Evolutionary conservation across 2,113 vertebrate genomes (phyloP).

Genomic region (Phrynosoma platyrhinos): DNA sequence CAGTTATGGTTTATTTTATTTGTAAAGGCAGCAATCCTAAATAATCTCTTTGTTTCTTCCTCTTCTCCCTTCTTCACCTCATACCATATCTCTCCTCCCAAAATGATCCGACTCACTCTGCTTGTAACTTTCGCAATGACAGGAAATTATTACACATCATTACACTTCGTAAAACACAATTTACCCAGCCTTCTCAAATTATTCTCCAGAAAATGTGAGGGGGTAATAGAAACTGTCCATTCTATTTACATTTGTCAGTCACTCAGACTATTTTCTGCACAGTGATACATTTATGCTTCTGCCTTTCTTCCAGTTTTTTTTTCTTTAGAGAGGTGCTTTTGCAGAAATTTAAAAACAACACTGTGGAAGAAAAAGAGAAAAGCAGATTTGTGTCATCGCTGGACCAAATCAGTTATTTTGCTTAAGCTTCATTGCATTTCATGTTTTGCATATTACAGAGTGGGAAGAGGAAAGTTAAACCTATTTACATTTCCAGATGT

Average conservation of each 20-base stretch:
- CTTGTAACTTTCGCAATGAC: slow-evolving; percentile 82
- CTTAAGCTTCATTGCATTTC: slow-evolving; percentile 43
- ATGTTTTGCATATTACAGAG: slow-evolving; percentile 5
- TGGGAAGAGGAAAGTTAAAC: not conserved
- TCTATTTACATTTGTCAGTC: slow-evolving; percentile 77
- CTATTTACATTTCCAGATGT: not conserved
- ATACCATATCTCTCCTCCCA: slow-evolving; percentile 50
- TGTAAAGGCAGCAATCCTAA: slow-evolving; percentile 60
- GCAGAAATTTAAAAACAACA: slow-evolving; percentile 45
- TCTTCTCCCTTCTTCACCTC: slow-evolving; percentile 19
- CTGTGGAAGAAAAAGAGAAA: not conserved
- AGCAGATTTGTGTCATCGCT: slow-evolving; percentile 36
- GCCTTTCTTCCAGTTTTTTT: slow-evolving; percentile 9
- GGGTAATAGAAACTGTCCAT: slow-evolving; percentile 87
- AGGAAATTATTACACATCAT: slow-evolving; percentile 89
- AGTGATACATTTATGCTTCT: slow-evolving; percentile 64
- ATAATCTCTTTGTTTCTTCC: slow-evolving; percentile 55
- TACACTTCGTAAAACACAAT: slow-evolving; percentile 88
- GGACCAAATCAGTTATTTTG: slow-evolving; percentile 47
- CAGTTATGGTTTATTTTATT: slow-evolving; percentile 66
- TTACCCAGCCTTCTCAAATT: slow-evolving; percentile 86
- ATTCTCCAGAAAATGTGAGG: slow-evolving; percentile 78
- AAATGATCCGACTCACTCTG: slow-evolving; percentile 65
- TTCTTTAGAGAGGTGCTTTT: slow-evolving; percentile 17
- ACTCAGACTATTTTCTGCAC: slow-evolving; percentile 71